phyloP scores from a whole-genome alignment of 2,888 invertebrate species.

The Tetrapedia diversipes region DNA sequence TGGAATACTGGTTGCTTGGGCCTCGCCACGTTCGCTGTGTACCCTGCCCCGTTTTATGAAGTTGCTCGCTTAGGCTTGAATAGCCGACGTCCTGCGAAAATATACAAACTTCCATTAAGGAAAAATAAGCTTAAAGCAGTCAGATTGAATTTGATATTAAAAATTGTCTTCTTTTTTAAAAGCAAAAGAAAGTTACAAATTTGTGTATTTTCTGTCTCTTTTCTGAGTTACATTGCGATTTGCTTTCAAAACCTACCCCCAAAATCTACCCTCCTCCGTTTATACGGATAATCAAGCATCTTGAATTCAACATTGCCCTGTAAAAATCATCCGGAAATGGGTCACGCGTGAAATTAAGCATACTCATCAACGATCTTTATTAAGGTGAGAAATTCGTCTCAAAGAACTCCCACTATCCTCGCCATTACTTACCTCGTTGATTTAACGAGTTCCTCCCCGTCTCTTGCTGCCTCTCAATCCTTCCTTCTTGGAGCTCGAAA shows the following conservation, averaged over 20 bases:
- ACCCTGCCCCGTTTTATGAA: background rate
- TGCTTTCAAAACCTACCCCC: background rate
- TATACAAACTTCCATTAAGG: background rate
- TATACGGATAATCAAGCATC: background rate
- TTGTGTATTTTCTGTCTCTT: too few species aligned
- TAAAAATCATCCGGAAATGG: background rate
- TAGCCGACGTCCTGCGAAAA: background rate
- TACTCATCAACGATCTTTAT: constrained; percentile 42
- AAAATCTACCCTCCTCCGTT: background rate
- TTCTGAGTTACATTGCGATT: too few species aligned
- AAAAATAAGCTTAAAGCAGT: rapidly evolving
- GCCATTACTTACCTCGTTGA: constrained; percentile 49
- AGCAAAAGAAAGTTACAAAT: too few species aligned
- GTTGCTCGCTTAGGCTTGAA: background rate
- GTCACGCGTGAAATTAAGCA: constrained; percentile 43
- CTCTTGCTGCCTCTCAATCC: background rate
- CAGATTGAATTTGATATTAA: background rate
- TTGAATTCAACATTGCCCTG: constrained; percentile 1
- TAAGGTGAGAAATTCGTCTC: constrained; percentile 35
- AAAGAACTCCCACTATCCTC: constrained; percentile 8
- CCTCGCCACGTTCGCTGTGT: constrained; percentile 13
- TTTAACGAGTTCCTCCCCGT: constrained; percentile 44
- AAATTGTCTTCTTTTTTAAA: too few species aligned
- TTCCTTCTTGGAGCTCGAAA: constrained; percentile 11
- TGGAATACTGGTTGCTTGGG: constrained; percentile 15